A percentile compares a stretch with the other conserved stretches of the same genome.
phyloP scores from a whole-genome alignment of 2,888 invertebrate species.

The Cataglyphis rosenhaueri region DNA sequence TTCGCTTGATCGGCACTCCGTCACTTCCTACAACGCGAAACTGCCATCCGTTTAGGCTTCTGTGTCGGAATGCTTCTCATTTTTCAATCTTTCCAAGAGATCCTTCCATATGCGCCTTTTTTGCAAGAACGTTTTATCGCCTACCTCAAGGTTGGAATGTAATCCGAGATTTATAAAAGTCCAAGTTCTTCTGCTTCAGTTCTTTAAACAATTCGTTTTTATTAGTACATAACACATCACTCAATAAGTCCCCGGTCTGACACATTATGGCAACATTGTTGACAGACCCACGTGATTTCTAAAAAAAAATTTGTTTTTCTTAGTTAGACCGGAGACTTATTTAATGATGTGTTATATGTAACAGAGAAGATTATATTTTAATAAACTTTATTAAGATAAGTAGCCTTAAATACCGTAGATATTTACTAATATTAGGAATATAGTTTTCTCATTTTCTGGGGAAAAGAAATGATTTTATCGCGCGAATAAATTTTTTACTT shows the following conservation, averaged over 20 bases:
- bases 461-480: neutral
- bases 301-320: no score
- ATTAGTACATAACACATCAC: neutral
- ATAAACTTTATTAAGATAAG: neutral
- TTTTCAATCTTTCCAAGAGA: neutral
- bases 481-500: neutral
- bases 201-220: neutral
- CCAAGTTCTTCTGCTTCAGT: neutral
- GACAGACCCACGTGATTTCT: no score
- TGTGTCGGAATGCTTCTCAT: neutral
- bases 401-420: neutral
- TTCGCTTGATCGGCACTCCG: neutral
- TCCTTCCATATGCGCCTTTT: neutral
- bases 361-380: neutral
- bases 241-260: no score
- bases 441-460: neutral
- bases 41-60: neutral
- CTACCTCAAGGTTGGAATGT: neutral
- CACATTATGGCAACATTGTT: no score
- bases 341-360: neutral
- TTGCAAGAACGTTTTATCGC: neutral
- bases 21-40: neutral
- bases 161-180: neutral
- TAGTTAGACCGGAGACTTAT: no score
- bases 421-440: neutral